Evolutionary conservation across 2,888 invertebrate species (phyloP), one percentile per base, ranked within the genome.

Genomic region (Melieria omissa): DNA sequence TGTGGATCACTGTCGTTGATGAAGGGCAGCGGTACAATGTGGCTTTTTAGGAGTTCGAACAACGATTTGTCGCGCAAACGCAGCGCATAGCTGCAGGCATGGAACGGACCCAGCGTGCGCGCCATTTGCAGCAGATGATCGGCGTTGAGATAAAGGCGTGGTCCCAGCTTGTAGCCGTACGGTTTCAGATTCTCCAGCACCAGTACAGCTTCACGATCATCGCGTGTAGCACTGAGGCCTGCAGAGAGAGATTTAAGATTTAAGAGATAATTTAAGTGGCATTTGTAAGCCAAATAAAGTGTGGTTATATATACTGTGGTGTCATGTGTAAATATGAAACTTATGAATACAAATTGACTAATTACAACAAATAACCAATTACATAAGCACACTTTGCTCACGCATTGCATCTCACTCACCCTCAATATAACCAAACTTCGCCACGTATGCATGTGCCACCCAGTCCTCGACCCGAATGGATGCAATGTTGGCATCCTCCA

Each of bases 171-270:
- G 73, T 81, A 87, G 4, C 85, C 86, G 4, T 74, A 72, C 4
- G 82, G 76, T 62, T 81, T 81, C 0, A 87, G 72, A 71, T 87
- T 82, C 70, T 84, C 82, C 47, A 87, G 62, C 7, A 83, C 86
- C 64, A 87, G 70, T 49, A 84, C 79, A 0, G 83, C 80, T 75
- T 87, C 87, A n/a, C 52, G 73, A 14, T 70, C 72, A 16, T 61
- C 60, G 4, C 72, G 68, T 2, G 72, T 60, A 29, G 67, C 65
- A n/a, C 81, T 79, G 6, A 85, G 74, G 6, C 78, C 85, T 83
- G 12, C 6, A 60, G 65, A 62, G 42, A 14, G 8, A 47, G 29
- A 66, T 47, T 46, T 14, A 61, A 46, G 44, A n/a, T 14, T 60
- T 47, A 64, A 14, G 12, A 10, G 42, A 52, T 52, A 29, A 4